Evolutionary conservation across 2,888 invertebrate genomes (phyloP).

Genomic region (Hirtodrosophila confusa): DNA sequence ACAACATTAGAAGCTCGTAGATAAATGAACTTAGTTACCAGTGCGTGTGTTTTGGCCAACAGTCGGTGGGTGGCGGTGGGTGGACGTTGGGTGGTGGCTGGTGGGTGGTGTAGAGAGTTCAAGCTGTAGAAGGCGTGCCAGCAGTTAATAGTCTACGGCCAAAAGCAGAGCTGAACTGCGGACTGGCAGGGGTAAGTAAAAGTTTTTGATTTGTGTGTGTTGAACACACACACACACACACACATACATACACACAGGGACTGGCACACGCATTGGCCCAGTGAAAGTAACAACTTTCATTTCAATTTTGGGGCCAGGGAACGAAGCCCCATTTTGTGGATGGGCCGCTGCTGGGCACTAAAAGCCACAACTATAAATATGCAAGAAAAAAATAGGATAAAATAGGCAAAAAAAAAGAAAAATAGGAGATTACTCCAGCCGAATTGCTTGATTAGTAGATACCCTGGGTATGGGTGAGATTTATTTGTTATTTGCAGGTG

Average conservation of each 20-base stretch:
- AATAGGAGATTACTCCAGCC: background rate
- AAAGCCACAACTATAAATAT: conserved; percentile 54
- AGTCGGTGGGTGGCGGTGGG: background rate
- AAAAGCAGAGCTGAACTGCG: background rate
- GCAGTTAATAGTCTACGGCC: conserved; percentile 50
- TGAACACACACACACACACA: conserved; percentile 26
- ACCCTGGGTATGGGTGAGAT: conserved; percentile 1
- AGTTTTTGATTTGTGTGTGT: conserved; percentile 74
- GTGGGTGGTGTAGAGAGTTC: background rate
- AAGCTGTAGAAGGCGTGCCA: conserved; percentile 37
- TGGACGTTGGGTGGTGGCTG: conserved; percentile 8
- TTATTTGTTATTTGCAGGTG: too few relatives aligned
- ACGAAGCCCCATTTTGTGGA: conserved; percentile 14
- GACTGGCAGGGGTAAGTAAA: conserved; percentile 54
- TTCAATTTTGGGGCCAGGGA: conserved; percentile 28
- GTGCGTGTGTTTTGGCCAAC: conserved; percentile 27
- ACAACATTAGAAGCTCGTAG: conserved; percentile 44
- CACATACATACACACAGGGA: background rate
- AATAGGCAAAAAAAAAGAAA: background rate
- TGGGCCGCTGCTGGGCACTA: conserved; percentile 36
- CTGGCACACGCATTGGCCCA: conserved; percentile 28
- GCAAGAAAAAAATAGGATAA: conserved; percentile 9
- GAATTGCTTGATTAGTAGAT: background rate
- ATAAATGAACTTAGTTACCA: conserved; percentile 66
- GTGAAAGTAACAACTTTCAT: conserved; percentile 75